These are phyloP conservation scores for Triops longicaudatus DNA, from an alignment of 1,140 invertebrate genomes.

Conservation along the genomic window DNA sequence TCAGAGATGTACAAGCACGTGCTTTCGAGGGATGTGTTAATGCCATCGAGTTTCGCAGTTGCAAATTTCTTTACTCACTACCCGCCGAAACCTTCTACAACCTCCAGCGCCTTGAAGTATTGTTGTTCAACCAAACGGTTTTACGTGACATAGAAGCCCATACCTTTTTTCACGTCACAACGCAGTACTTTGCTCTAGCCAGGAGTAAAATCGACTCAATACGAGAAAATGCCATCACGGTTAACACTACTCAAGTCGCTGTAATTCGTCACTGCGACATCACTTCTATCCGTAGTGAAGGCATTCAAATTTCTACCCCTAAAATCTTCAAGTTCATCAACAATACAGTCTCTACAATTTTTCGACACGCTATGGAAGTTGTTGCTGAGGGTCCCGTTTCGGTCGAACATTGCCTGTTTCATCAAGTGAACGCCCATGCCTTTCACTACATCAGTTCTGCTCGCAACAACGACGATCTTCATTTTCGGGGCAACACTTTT, in stretches of 20 bases:
- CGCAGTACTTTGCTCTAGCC: not conserved
- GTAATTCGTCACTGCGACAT: not conserved
- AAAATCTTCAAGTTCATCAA: not conserved
- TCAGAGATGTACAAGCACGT: not conserved
- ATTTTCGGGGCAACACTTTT: not conserved
- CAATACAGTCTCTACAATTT: not conserved
- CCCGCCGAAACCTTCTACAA: not conserved
- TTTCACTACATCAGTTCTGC: not conserved
- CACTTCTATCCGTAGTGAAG: not conserved
- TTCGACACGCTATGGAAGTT: not conserved
- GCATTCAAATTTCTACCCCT: not conserved
- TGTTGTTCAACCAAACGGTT: not conserved
- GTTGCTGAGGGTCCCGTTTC: not conserved
- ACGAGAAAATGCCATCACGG: not conserved
- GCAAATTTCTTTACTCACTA: not conserved
- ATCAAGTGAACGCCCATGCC: not conserved
- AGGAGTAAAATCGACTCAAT: not conserved
- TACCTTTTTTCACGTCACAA: not conserved
- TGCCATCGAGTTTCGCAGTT: not conserved
- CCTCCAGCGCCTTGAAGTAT: not conserved
- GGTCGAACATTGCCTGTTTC: not conserved
- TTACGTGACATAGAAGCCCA: not conserved
- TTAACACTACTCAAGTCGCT: not conserved
- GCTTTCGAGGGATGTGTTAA: not conserved
- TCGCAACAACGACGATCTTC: not conserved